phyloP scores from a whole-genome alignment of 2,888 invertebrate species.

The Cantharis lateralis region DNA sequence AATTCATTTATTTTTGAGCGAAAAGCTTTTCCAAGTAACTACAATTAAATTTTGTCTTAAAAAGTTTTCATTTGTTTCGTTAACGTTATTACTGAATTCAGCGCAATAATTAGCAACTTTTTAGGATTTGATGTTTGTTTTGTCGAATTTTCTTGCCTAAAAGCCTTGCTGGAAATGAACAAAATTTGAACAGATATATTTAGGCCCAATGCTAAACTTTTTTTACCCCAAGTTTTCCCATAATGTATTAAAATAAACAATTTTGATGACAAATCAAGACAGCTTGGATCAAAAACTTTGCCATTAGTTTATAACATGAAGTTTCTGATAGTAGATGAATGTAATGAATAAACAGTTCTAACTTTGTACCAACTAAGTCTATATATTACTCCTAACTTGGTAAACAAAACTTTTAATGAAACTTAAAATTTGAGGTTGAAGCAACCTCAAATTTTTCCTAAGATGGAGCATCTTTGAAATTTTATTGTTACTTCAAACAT shows the following conservation, averaged over 20 bases:
- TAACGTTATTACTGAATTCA: constrained; percentile 7
- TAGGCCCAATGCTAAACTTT: neutral
- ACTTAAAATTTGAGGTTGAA: neutral
- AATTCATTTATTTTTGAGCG: neutral
- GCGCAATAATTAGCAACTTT: constrained; percentile 18
- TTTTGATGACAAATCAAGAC: neutral
- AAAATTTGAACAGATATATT: neutral
- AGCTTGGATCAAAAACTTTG: neutral
- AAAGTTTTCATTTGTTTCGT: constrained; percentile 16
- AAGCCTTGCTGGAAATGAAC: neutral
- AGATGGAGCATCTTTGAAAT: neutral
- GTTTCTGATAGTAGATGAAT: neutral
- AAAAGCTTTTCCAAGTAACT: neutral
- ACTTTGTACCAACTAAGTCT: neutral
- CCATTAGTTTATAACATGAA: neutral
- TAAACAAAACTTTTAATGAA: neutral
- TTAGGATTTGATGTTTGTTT: neutral
- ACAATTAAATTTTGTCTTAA: constrained; percentile 17
- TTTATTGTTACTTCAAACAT: neutral
- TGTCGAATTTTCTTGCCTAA: neutral
- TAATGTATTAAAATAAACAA: neutral
- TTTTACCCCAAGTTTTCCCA: neutral
- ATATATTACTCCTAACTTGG: neutral
- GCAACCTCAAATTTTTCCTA: too few relatives aligned
- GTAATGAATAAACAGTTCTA: neutral